Base-by-base conservation (phyloP, 2,113 vertebrate species). In the Axis porcinus region DNA sequence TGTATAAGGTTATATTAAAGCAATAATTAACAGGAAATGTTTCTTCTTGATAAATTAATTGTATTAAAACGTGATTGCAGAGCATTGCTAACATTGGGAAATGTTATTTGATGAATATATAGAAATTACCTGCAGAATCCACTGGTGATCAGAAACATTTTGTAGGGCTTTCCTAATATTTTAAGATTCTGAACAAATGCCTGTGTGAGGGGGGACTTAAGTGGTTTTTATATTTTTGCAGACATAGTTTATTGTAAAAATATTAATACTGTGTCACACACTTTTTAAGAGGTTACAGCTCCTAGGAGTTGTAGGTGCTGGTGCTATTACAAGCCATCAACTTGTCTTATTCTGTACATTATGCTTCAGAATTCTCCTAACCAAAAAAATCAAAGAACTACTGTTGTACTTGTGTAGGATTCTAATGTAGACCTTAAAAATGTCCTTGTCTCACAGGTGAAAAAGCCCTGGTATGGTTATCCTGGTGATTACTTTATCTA, bases 21-120 rank as follows among this genome's bases (percentile, higher is more conserved):
- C 54, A 95, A 62, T 98, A 97, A 98, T 33, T 96, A 97, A 94
- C 40, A 98, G 86, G 79, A 97, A 95, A 83, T 57, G 30, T 97
- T 98, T 96, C 45, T 96, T 98, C 50, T 85, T 98, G 16, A 57
- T 97, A 90, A 93, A 84, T 91, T 57, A 96, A 13, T 93, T 98
- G 14, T 62, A 43, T 90, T 97, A 82, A 96, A 98, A 86, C 30
- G 58, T 2, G 9, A 97, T 94, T 98, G 2, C 93, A 87, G 84
- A 96, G 30, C 40, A 88, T 91, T 97, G 27, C 12, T 84, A 58
- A 78, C 15, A 70, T 70, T 76, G n/a, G 64, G 25, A 84, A 57
- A 30, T 70, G 43, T 91, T 92, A 92, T 62, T 94, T 97, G 14
- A 95, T 96, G 28, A 85, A 95, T 64, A 95, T 94, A 43, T 17